Evolutionary conservation across 2,113 vertebrate genomes (phyloP), one percentile per base, ranked within the genome.

Genomic region (Bujurquina vittata): DNA sequence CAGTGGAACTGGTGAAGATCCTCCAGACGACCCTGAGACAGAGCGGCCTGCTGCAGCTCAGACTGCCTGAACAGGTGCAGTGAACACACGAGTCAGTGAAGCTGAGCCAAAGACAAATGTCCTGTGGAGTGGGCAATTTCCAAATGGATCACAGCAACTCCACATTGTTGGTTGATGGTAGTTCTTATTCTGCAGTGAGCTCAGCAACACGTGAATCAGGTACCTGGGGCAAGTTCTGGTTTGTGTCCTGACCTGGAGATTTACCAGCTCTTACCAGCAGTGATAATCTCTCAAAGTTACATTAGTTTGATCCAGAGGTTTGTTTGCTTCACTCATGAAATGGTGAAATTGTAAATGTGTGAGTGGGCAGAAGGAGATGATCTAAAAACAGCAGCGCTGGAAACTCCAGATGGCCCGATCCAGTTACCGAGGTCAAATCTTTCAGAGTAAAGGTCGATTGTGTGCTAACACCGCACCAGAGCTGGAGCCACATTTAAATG

Each of bases 1-100:
- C 98, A 0, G 91, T 91, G 1, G 98, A 99, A 93, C 95, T 98
- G 76, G 96, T 98, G 43, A 98, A 97, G 93, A 98, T 99, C 89
- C 96, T 99, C 8, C 97, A 98, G 91, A 96, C 96, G 9, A 97
- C 97, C 0, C 94, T 99, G 59, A 95, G 97, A 10, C 97, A 99
- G 91, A 98, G 97, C 62, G 93, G 95, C 80, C 97, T 98, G 89
- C 96, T 98, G 67, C 97, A 96, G 78, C 97, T 99, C 40, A 94
- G 95, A 7, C 96, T 99, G 7, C 98, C 98, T 3, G 95, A 97
- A 55, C 96, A 97, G 97, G 98, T 99, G 2, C 1, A 11, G 14
- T 8, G 20, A 79, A 20, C 35, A 35, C 11, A 5, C 2, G 12
- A 7, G 7, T 5, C 20, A 10, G 20, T 22, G 54, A 56, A 56